phyloP scores from a whole-genome alignment of 2,797 vertebrate genomes.

The Apogon hyalosoma region DNA sequence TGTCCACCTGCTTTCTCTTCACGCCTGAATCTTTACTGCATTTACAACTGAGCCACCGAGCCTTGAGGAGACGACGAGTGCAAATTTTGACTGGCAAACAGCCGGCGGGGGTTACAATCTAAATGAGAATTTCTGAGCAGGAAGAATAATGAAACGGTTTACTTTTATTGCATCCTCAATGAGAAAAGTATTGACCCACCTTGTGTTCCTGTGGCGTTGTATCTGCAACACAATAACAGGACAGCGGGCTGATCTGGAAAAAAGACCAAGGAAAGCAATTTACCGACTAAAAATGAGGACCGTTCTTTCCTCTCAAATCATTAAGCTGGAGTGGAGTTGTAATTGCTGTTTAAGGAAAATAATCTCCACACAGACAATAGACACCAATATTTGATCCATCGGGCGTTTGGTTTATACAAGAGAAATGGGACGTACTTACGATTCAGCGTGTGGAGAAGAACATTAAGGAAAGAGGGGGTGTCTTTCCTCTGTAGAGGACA shows the following conservation, averaged over 20 bases:
- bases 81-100: constrained; percentile 50
- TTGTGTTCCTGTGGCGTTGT: constrained; percentile 53
- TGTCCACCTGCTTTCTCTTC: constrained; percentile 12
- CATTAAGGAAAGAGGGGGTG: constrained; percentile 1
- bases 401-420: constrained; percentile 42
- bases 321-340: constrained; percentile 59
- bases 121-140: constrained; percentile 72
- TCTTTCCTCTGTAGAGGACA: constrained; percentile 26
- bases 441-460: constrained; percentile 31
- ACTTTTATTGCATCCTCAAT: constrained; percentile 72
- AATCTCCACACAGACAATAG: constrained; percentile 50
- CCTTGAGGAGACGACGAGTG: constrained; percentile 39
- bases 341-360: constrained; percentile 73
- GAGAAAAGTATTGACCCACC: constrained; percentile 74
- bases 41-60: constrained; percentile 35
- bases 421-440: constrained; percentile 47
- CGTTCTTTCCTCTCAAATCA: constrained; percentile 56
- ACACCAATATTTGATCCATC: constrained; percentile 37
- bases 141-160: constrained; percentile 73
- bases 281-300: constrained; percentile 49
- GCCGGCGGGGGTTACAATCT: constrained; percentile 57
- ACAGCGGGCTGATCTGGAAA: constrained; percentile 49
- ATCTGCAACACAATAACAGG: constrained; percentile 65
- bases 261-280: constrained; percentile 60
- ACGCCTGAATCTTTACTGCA: neutral